Evolutionary conservation across 2,888 invertebrate species (phyloP).

Genomic region (Thereva nobilitata): DNA sequence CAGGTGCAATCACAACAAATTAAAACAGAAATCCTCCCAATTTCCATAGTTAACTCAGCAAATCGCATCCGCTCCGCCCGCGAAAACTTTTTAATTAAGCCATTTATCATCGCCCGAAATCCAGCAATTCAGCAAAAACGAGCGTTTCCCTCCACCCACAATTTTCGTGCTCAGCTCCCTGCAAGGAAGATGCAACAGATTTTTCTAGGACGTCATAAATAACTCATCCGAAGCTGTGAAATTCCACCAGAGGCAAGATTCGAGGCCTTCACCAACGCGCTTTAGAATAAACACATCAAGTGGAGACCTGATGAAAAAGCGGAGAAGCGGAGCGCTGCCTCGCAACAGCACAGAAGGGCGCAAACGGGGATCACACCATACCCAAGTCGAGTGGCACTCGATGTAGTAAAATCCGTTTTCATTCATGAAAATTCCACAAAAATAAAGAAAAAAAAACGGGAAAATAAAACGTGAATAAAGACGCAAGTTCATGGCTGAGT

Average conservation of each 20-base stretch:
- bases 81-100: too few relatives aligned
- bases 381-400: background rate
- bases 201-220: slow-evolving; percentile 21
- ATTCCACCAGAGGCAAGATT: slow-evolving; percentile 3
- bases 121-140: too few relatives aligned
- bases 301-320: background rate
- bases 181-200: background rate
- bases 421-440: slow-evolving; percentile 28
- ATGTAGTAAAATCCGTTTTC: slow-evolving; percentile 27
- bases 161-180: too few relatives aligned
- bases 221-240: slow-evolving; percentile 21
- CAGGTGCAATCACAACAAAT: too few relatives aligned
- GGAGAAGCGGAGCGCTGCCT: background rate
- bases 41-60: too few relatives aligned
- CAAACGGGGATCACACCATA: background rate
- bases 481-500: slow-evolving; percentile 18
- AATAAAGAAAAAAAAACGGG: too few relatives aligned
- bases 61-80: too few relatives aligned
- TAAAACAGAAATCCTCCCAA: too few relatives aligned
- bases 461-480: slow-evolving; percentile 16
- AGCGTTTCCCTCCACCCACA: too few relatives aligned
- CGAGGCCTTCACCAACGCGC: background rate
- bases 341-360: background rate
- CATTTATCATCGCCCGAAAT: too few relatives aligned
- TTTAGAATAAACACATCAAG: background rate